Evolutionary conservation across 2,113 vertebrate genomes (phyloP), one percentile per base, ranked within the genome.

Genomic region (Dissostichus mawsoni): DNA sequence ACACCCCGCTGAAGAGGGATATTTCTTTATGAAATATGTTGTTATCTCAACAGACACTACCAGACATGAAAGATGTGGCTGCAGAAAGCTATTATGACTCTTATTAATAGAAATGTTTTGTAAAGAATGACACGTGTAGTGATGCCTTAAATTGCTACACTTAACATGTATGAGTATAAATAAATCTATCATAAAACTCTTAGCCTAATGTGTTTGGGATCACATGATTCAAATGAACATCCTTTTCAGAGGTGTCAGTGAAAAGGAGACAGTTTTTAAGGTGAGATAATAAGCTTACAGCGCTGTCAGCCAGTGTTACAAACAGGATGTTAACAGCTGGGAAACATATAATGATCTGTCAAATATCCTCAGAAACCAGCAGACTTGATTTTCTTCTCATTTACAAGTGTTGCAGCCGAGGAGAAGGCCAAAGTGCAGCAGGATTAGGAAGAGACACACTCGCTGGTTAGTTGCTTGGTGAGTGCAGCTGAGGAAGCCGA

Each of bases 401-500:
- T 64, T 48, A 61, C 57, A 59, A 63, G 81, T 63, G 4, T 16
- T 18, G 73, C 8, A 44, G 72, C 20, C 5, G 47, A 78, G 64
- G n/a, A 74, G 69, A 56, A 57, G 33, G 71, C 36, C 55, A 82
- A 13, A 66, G 62, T 16, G 45, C 55, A 50, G 81, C 75, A 88
- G 81, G 59, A 51, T 78, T 70, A 81, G 85, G 68, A 63, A 64
- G 74, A 89, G 58, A 59, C 76, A 58, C 59, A 36, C 75, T 12
- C 52, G 33, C 64, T 76, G 72, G 89, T 93, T 93, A 93, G 89
- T 88, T 58, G 78, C 48, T 86, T 64, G 20, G 81, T 82, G 56
- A 91, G 63, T 57, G 33, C 18, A 85, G 79, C 69, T 58, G 36
- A 62, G 58, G 52, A 78, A 81, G 73, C 20, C 4, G 50, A 82